A percentile compares a stretch with the other conserved stretches of the same genome.
These are phyloP conservation scores for Temnothorax nylanderi DNA, from an alignment of 1,140 invertebrate species.

Conservation along the genomic window DNA sequence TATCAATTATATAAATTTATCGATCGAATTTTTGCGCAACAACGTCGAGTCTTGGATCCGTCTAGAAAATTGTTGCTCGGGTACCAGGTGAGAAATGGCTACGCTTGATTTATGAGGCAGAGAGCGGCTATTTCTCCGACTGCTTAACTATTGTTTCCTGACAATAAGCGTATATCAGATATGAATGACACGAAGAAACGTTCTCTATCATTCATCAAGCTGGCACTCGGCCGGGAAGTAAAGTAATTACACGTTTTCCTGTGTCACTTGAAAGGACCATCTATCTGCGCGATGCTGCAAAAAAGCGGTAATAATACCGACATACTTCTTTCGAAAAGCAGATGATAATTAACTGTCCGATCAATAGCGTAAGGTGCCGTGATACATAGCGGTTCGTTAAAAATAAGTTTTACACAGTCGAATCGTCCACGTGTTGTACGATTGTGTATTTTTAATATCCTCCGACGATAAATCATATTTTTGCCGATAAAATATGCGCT, in stretches of 20 bases:
- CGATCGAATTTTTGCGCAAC: constrained; percentile 42
- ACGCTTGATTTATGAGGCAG: constrained; percentile 71
- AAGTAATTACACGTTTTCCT: constrained; percentile 76
- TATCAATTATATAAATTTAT: constrained; percentile 51
- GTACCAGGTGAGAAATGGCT: constrained; percentile 51
- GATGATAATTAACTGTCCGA: constrained; percentile 58
- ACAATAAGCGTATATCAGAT: constrained; percentile 75
- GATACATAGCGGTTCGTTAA: constrained; percentile 10
- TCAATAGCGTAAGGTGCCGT: constrained; percentile 5
- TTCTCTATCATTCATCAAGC: constrained; percentile 76
- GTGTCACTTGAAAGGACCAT: constrained; percentile 72
- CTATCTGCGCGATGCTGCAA: constrained; percentile 58
- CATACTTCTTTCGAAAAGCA: constrained; percentile 20
- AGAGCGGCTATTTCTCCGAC: constrained; percentile 70
- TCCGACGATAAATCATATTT: not conserved
- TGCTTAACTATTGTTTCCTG: constrained; percentile 75
- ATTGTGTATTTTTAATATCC: not conserved
- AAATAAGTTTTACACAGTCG: not conserved
- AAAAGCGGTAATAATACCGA: constrained; percentile 51
- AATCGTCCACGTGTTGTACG: not conserved
- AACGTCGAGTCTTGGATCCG: constrained; percentile 37
- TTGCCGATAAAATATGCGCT: not conserved
- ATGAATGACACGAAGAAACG: constrained; percentile 73
- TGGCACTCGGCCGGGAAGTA: constrained; percentile 66
- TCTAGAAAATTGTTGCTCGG: constrained; percentile 56